A percentile compares a stretch with the other conserved stretches of the same genome.
These are phyloP conservation scores for Guaruba guarouba DNA, from an alignment of 2,113 vertebrate species.

Conservation along the genomic window DNA sequence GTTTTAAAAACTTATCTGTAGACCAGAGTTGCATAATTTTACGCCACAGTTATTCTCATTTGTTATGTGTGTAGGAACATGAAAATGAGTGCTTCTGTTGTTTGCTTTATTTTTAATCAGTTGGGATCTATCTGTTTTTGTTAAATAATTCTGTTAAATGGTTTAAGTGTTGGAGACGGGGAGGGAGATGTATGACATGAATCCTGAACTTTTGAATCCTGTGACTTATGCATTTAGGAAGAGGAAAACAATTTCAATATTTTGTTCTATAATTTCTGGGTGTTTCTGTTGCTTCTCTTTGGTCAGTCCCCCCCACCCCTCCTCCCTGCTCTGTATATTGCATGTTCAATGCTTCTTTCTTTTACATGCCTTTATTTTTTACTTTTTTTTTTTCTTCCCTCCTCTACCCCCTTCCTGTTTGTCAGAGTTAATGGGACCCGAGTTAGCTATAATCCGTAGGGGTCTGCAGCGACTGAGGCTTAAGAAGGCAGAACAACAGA, in stretches of 20 bases:
- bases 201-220: neutral
- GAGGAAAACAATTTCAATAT: neutral
- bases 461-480: conserved; percentile 93
- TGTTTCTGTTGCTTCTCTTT: conserved; percentile 20
- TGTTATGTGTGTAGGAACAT: neutral
- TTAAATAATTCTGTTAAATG: neutral
- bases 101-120: neutral
- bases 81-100: neutral
- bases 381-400: neutral
- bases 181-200: neutral
- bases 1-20: neutral
- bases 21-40: neutral
- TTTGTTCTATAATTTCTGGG: neutral
- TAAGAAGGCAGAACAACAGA: conserved; percentile 90
- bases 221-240: neutral
- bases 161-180: neutral
- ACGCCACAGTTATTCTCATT: neutral
- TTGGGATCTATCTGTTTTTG: neutral
- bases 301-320: neutral
- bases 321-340: neutral
- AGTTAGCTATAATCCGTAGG: conserved; percentile 98
- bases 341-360: conserved; percentile 42
- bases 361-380: conserved; percentile 14
- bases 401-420: conserved; percentile 34
- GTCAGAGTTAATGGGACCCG: conserved; percentile 88